Conservation (phyloP, 2,113 vertebrate species). For the Guaruba guarouba region DNA sequence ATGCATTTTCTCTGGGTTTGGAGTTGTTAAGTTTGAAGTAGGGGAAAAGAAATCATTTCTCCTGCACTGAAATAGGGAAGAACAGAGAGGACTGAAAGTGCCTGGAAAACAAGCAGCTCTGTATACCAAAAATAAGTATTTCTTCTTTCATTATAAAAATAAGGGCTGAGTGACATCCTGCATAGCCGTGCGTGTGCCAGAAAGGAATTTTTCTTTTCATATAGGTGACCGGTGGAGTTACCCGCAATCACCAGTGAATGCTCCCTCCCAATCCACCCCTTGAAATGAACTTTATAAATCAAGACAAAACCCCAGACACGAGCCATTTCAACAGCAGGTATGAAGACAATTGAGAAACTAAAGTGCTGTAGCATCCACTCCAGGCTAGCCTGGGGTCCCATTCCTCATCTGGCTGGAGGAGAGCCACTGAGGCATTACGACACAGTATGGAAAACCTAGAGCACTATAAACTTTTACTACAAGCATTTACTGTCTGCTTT, state of each 20-base stretch:
- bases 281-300: background rate
- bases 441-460: background rate
- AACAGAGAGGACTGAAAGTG: fast-evolving
- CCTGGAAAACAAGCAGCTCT: background rate
- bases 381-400: background rate
- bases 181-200: fast-evolving
- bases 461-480: background rate
- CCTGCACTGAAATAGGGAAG: background rate
- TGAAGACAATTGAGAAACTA: background rate
- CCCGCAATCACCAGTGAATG: fast-evolving
- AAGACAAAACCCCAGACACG: fast-evolving
- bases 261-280: background rate
- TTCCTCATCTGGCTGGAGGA: background rate
- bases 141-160: background rate
- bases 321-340: background rate
- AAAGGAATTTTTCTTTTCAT: background rate
- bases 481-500: background rate
- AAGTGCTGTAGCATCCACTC: background rate
- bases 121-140: fast-evolving
- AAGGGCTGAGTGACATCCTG: background rate
- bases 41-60: background rate
- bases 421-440: background rate
- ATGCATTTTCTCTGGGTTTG: fast-evolving
- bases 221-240: background rate
- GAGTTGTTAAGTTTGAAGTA: background rate